Evolutionary conservation across 2,797 vertebrate species (phyloP).

Genomic region (Siniperca obscura): DNA sequence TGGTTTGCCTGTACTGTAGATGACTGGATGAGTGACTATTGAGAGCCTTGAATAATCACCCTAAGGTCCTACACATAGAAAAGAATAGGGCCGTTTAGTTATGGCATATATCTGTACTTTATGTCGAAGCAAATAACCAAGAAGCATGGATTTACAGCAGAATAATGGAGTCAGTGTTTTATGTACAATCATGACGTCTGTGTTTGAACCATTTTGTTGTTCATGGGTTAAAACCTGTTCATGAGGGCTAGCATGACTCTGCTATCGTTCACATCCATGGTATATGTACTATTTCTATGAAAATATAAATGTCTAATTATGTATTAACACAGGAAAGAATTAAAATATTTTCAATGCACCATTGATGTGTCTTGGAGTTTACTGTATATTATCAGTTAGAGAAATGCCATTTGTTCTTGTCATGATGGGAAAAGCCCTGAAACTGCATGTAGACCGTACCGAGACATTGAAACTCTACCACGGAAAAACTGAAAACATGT

Average conservation of each 20-base stretch:
- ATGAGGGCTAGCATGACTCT: slow-evolving; percentile 86
- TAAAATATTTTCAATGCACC: slow-evolving; percentile 87
- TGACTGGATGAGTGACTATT: slow-evolving; percentile 44
- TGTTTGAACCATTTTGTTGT: slow-evolving; percentile 82
- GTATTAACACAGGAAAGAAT: slow-evolving; percentile 83
- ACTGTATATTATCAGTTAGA: background rate
- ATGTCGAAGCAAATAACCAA: slow-evolving; percentile 79
- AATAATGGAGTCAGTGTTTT: slow-evolving; percentile 83
- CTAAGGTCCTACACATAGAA: slow-evolving; percentile 58
- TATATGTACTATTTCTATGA: slow-evolving; percentile 84
- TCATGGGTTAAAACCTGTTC: slow-evolving; percentile 84
- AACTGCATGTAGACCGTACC: background rate
- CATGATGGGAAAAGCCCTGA: background rate
- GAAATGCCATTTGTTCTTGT: background rate
- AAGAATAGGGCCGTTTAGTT: slow-evolving; percentile 65
- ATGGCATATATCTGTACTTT: slow-evolving; percentile 80
- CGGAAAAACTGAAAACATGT: background rate
- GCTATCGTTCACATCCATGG: slow-evolving; percentile 82
- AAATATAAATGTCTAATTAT: slow-evolving; percentile 86
- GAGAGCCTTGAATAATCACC: slow-evolving; percentile 45
- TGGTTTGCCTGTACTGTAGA: slow-evolving; percentile 49
- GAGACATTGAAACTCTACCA: background rate
- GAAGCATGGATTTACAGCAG: slow-evolving; percentile 83
- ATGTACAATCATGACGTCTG: slow-evolving; percentile 82
- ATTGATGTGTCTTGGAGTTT: slow-evolving; percentile 30